Evolutionary conservation across 2,113 vertebrate genomes (phyloP).

Genomic region (Solenodon paradoxus): DNA sequence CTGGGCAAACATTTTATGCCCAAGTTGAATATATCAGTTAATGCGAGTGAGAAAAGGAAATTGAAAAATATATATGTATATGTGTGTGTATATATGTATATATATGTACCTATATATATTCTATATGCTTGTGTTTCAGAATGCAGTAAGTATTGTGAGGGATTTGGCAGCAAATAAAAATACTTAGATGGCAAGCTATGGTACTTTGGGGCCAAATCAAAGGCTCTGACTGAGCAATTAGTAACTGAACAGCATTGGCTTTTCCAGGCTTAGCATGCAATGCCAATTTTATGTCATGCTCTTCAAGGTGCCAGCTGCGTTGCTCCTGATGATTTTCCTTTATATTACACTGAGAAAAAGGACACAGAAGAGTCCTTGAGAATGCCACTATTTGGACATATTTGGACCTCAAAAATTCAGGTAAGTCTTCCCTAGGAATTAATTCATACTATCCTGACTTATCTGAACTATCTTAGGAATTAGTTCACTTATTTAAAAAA

Average conservation of each 20-base stretch:
- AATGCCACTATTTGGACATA: not conserved
- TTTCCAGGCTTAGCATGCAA: not conserved
- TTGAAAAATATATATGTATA: too few relatives aligned
- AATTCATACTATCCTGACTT: too few relatives aligned
- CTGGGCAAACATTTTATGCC: slow-evolving; percentile 56
- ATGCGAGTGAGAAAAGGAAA: slow-evolving; percentile 32
- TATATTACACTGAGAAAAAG: not conserved
- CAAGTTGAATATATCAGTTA: slow-evolving; percentile 54
- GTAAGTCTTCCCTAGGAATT: too few relatives aligned
- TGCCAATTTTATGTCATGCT: slow-evolving; percentile 17
- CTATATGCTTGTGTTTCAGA: not conserved
- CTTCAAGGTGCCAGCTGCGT: slow-evolving; percentile 35
- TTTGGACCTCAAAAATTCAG: not conserved
- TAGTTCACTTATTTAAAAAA: slow-evolving; percentile 46
- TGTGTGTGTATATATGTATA: too few relatives aligned
- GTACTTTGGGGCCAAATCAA: not conserved
- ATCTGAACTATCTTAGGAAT: too few relatives aligned
- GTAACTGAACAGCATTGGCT: not conserved
- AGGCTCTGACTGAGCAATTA: slow-evolving; percentile 33
- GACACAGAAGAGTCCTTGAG: not conserved
- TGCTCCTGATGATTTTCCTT: slow-evolving; percentile 9
- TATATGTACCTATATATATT: too few relatives aligned
- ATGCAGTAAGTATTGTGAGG: not conserved
- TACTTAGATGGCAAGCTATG: not conserved
- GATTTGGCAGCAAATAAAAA: not conserved